Conservation (phyloP, 2,113 vertebrate genomes). For the Thalassarche chlororhynchos region DNA sequence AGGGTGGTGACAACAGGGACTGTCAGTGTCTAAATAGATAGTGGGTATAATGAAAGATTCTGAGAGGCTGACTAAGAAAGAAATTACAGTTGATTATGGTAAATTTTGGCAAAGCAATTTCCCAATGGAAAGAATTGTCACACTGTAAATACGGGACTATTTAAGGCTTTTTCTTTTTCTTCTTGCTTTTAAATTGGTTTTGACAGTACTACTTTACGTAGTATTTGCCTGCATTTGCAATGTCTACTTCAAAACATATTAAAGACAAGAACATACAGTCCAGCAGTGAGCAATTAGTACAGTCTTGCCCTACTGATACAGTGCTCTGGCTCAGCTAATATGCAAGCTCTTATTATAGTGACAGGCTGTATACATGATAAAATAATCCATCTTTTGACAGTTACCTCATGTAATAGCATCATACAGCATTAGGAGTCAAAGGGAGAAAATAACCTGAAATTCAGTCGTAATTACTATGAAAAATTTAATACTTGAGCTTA, state of each 20-base stretch:
- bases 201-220: neutral
- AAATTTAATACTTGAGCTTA: neutral
- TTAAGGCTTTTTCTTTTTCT: neutral
- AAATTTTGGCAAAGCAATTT: neutral
- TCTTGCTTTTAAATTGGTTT: neutral
- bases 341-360: neutral
- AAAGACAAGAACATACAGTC: neutral
- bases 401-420: neutral
- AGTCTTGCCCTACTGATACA: neutral
- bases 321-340: neutral
- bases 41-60: too few species aligned
- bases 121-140: neutral
- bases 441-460: neutral
- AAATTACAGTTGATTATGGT: neutral
- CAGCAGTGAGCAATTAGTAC: neutral
- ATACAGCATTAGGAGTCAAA: neutral
- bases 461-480: neutral
- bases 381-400: neutral
- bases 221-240: neutral
- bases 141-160: neutral
- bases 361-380: neutral
- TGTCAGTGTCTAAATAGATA: fast-evolving
- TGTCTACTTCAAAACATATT: neutral
- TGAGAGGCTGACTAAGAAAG: neutral
- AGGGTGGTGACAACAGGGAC: neutral